Percentiles rank a stretch among this genome's conserved stretches.
Evolutionary conservation across 2,113 vertebrate genomes (phyloP).

Genomic region (Bos javanicus): DNA sequence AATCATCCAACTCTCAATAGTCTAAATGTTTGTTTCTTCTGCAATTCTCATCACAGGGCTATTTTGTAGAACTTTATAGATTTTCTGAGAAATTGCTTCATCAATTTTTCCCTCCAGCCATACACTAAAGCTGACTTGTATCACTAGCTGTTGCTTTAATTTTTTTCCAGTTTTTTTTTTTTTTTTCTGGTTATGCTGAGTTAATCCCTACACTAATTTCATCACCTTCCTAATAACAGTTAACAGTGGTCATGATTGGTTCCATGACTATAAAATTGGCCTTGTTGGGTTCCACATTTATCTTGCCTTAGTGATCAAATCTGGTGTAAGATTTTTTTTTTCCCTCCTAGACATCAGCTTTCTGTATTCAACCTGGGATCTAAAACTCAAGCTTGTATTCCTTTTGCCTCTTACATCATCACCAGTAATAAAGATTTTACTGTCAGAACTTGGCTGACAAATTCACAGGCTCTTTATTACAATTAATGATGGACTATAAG

Average conservation of each 20-base stretch:
- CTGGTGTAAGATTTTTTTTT: background rate
- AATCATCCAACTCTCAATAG: slow-evolving; percentile 35
- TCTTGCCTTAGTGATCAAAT: slow-evolving; percentile 44
- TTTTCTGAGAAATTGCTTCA: slow-evolving; percentile 72
- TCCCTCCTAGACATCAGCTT: slow-evolving; percentile 27
- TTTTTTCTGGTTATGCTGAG: background rate
- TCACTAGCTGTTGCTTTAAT: slow-evolving; percentile 48
- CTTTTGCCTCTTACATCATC: slow-evolving; percentile 59
- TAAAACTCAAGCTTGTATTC: slow-evolving; percentile 41
- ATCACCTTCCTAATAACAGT: slow-evolving; percentile 49
- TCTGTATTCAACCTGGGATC: slow-evolving; percentile 45
- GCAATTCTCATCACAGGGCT: slow-evolving; percentile 59
- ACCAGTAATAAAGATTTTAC: slow-evolving; percentile 69
- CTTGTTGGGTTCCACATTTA: slow-evolving; percentile 35
- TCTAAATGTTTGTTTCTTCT: slow-evolving; percentile 63
- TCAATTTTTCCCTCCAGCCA: slow-evolving; percentile 60
- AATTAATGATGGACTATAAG: slow-evolving; percentile 48
- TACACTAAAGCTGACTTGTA: slow-evolving; percentile 47
- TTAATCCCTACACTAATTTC: slow-evolving; percentile 57
- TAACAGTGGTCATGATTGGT: background rate
- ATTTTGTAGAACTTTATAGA: slow-evolving; percentile 67
- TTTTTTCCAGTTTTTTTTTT: slow-evolving; percentile 43
- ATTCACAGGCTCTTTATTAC: slow-evolving; percentile 51
- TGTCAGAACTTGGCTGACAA: slow-evolving; percentile 64
- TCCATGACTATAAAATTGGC: slow-evolving; percentile 1